Percentiles rank a stretch among this genome's conserved stretches.
phyloP scores from a whole-genome alignment of 1,140 invertebrate genomes.

The Tetramorium simillimum region DNA sequence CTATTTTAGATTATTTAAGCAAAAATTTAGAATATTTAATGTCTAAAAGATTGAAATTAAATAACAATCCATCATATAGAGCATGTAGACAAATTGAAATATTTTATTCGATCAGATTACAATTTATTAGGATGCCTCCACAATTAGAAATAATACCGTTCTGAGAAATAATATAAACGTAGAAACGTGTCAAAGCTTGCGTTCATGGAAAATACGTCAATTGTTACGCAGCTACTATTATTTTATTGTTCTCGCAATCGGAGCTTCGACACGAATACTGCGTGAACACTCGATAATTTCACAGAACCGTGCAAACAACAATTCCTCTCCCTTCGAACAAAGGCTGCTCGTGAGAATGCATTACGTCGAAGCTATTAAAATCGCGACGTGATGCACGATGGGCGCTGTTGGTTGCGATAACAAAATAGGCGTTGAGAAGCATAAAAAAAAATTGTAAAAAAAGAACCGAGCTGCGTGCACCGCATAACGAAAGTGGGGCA shows the following conservation, averaged over 20 bases:
- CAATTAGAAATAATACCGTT: neutral
- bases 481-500: conserved; percentile 29
- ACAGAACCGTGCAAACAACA: neutral
- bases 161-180: neutral
- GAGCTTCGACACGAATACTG: conserved; percentile 21
- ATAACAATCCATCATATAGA: neutral
- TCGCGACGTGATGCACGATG: neutral
- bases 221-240: conserved; percentile 20
- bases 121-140: neutral
- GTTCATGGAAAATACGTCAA: conserved; percentile 25
- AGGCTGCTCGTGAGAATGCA: conserved; percentile 7
- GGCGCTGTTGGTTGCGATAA: neutral
- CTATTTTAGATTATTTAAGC: neutral
- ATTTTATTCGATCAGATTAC: neutral
- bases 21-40: neutral
- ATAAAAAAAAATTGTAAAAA: neutral
- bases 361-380: conserved; percentile 18
- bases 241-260: conserved; percentile 36
- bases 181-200: neutral
- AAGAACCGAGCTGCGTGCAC: neutral
- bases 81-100: neutral
- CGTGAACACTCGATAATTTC: conserved; percentile 15
- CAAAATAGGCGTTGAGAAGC: neutral
- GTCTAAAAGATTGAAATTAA: neutral
- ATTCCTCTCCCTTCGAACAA: conserved; percentile 1